Evolutionary conservation across 1,140 invertebrate genomes (phyloP), one percentile per base, ranked within the genome.

Genomic region (Orius laevigatus): DNA sequence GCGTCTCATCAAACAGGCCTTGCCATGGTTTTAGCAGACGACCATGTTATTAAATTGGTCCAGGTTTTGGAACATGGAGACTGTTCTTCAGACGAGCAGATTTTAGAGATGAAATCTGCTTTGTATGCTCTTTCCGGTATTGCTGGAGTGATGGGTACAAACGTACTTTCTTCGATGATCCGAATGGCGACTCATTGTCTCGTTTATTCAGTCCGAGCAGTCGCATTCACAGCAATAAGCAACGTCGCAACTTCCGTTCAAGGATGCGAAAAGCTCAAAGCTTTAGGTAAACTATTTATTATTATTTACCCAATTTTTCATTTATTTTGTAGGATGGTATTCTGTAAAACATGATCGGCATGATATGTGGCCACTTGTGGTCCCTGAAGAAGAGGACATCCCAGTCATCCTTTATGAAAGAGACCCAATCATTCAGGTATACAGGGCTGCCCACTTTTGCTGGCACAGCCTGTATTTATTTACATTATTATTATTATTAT

Each of bases 191-290:
- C 82, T 57, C 73, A 74, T 41, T 81, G 80, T 63, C 73, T 76
- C 8, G 79, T 92, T 31, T 90, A 91, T 61, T 84, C 87, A 0
- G 70, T 95, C 15, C 71, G 88, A 49, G 89, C 84, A 0, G 92
- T 88, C 1, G 85, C 86, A 2, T 86, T 89, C 64, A 92, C 90
- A 63, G 75, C 79, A 5, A 67, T 96, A 4, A 81, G 87, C 44
- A 67, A 95, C 0, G 71, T 95, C 15, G 80, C 81, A 1, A 83
- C 81, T 18, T 93, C 85, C 0, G 71, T 74, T 50, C 71, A 77
- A 50, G 91, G 91, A 1, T 82, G 82, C 5, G 78, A 90, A 60
- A 58, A 75, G 38, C 64, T 95, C 0, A 67, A 72, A 10, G 71
- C 78, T 57, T 66, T 77, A 59, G 81, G 76, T 78, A 62, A 66